These are phyloP conservation scores for Pipistrellus pygmaeus DNA, from an alignment of 2,797 vertebrate species.

Conservation along the genomic window DNA sequence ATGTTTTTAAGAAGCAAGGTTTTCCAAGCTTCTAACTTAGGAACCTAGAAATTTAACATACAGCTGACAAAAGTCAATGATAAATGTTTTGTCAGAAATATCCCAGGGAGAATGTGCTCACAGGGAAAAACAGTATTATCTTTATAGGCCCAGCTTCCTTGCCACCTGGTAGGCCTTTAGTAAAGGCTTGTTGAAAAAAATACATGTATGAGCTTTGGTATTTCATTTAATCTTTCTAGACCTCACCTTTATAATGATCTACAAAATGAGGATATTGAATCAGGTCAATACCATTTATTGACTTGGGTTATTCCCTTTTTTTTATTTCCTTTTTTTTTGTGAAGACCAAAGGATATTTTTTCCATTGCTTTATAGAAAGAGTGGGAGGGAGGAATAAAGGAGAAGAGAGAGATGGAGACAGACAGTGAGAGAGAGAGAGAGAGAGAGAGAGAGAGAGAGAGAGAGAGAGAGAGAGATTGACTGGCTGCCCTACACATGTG, in stretches of 20 bases:
- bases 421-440: too few relatives aligned
- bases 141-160: neutral
- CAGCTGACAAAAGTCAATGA: neutral
- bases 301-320: neutral
- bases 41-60: conserved; percentile 20
- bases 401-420: too few relatives aligned
- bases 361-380: too few relatives aligned
- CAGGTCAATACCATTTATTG: neutral
- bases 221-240: neutral
- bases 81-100: neutral
- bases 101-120: neutral
- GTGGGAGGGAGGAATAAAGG: too few relatives aligned
- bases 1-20: neutral
- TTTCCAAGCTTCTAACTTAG: conserved; percentile 25
- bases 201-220: neutral
- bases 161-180: neutral
- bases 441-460: too few relatives aligned
- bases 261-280: neutral
- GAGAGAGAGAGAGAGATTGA: too few relatives aligned
- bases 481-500: too few relatives aligned
- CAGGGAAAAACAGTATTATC: neutral
- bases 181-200: neutral
- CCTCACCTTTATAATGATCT: neutral
- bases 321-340: too few relatives aligned
- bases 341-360: too few relatives aligned